Base-by-base conservation (phyloP, 2,113 vertebrate species). In the Hippocampus mohnikei region DNA sequence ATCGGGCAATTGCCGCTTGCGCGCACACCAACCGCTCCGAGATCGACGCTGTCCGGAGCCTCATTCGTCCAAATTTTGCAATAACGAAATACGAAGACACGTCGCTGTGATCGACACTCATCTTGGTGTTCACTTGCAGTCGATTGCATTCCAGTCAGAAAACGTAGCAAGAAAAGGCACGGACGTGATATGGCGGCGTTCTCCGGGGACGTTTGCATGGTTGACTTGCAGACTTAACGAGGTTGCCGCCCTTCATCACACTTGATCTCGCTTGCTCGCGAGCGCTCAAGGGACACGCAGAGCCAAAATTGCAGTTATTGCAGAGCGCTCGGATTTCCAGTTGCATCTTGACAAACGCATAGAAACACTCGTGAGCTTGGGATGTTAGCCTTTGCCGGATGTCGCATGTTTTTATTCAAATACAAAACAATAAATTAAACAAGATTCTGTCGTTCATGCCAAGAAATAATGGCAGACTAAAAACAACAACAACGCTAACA, bases 1-100 rank as follows among this genome's bases (percentile, higher is more conserved):
- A 37, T 37, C 33, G 33, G 33, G 33, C 33, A 37, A 83, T 85
- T 84, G 74, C 84, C 75, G n/a, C 80, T 76, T 72, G 72, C 83
- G 76, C 87, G 72, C 82, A 91, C 75, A 90, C 82, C 89, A 76
- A 65, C 76, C 27, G 59, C 73, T 27, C 7, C 7, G 23, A 8
- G 23, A 46, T 46, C 5, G 33, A 5, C 33, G 42, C 41, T 60
- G 86, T 92, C 90, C 72, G 69, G 46, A 87, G n/a, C 3, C 4
- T 87, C 82, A 70, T 74, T 46, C 63, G 72, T 79, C n/a, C 74
- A 52, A 60, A 63, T 27, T 11, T 23, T 42, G 40, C 40, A 41
- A 23, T 10, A 5, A 18, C 37, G 10, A 20, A 8, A 33, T 2
- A 5, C 16, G 42, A 44, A 44, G 42, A 44, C 10, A 44, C 42